A percentile compares a stretch with the other conserved stretches of the same genome.
Evolutionary conservation across 2,113 vertebrate genomes (phyloP).

Genomic region (Gobius niger): DNA sequence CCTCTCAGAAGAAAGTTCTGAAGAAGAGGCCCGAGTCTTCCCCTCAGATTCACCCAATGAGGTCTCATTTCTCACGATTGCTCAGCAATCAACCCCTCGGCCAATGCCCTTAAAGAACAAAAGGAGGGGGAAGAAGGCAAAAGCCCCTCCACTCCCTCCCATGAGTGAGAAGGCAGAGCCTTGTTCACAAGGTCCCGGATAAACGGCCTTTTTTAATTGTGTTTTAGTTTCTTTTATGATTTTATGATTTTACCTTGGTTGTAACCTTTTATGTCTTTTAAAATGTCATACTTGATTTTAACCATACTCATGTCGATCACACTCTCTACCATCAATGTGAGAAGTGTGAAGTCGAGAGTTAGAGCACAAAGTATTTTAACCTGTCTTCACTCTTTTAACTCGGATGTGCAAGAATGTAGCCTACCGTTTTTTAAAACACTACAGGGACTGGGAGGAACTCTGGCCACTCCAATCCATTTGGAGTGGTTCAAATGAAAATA

Average conservation of each 20-base stretch:
- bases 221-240: not conserved
- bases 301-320: slow-evolving; percentile 4
- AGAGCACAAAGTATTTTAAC: not conserved
- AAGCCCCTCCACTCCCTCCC: not conserved
- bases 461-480: too few relatives aligned
- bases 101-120: not conserved
- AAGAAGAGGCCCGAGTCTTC: not conserved
- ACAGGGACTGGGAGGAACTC: too few relatives aligned
- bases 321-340: not conserved
- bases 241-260: not conserved
- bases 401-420: not conserved
- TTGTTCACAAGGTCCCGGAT: not conserved
- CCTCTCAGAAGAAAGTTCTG: not conserved
- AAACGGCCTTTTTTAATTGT: not conserved
- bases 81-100: not conserved
- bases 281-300: not conserved
- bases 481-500: too few relatives aligned
- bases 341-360: not conserved
- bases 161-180: not conserved
- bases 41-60: not conserved
- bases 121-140: not conserved
- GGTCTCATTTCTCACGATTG: not conserved
- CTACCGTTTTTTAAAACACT: not conserved
- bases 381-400: not conserved
- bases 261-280: not conserved